Percentiles rank a stretch among this genome's conserved stretches.
These are phyloP conservation scores for Phymastichus coffea DNA, from an alignment of 1,140 invertebrate genomes.

Conservation along the genomic window DNA sequence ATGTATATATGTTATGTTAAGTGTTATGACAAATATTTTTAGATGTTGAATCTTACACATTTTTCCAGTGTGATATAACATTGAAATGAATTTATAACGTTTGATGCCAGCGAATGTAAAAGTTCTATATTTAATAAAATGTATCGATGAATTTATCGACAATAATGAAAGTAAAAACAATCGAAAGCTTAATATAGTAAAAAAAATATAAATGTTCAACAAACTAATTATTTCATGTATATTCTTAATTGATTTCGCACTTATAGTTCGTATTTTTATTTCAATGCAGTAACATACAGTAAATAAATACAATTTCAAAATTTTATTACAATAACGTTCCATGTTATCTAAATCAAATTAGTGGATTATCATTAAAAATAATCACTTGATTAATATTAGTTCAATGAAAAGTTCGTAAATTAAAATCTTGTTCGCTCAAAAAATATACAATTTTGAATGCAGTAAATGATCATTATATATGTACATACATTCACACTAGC, in stretches of 20 bases:
- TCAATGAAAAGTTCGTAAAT: too few relatives aligned
- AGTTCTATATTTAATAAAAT: conserved; percentile 28
- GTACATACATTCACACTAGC: too few relatives aligned
- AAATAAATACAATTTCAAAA: conserved; percentile 3
- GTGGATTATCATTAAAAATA: too few relatives aligned
- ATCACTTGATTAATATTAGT: too few relatives aligned
- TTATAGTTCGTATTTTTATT: background rate
- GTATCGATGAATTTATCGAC: conserved; percentile 50
- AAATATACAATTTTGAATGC: too few relatives aligned
- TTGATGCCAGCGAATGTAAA: background rate
- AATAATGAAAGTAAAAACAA: conserved; percentile 42
- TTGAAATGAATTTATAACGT: background rate
- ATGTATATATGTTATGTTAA: conserved; percentile 23
- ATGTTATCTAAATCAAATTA: too few relatives aligned
- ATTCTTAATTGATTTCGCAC: too few relatives aligned
- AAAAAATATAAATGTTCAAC: conserved; percentile 36
- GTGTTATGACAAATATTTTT: conserved; percentile 21
- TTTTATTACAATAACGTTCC: too few relatives aligned
- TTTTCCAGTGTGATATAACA: conserved; percentile 15
- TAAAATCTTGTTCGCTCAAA: too few relatives aligned
- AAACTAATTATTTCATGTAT: too few relatives aligned
- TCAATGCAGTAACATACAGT: background rate
- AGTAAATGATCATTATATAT: too few relatives aligned
- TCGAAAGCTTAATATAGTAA: conserved; percentile 45
- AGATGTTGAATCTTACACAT: conserved; percentile 35